A percentile compares a stretch with the other conserved stretches of the same genome.
Evolutionary conservation across 2,797 vertebrate genomes (phyloP).

Genomic region (Aldrovandia affinis): DNA sequence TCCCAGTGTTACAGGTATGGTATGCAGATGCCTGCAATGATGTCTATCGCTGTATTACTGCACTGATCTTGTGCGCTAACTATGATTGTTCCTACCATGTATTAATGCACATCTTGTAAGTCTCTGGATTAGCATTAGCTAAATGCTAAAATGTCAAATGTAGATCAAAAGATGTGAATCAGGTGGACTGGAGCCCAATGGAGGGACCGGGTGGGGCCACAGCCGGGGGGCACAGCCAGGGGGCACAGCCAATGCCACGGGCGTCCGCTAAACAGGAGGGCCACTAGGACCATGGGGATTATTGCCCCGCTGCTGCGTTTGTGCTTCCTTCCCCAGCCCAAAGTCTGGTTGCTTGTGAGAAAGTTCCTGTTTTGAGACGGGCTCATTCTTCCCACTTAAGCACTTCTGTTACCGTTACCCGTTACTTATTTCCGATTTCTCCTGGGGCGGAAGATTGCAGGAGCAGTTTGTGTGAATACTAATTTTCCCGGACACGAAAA

Average conservation of each 20-base stretch:
- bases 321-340: no score
- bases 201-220: background rate
- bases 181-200: background rate
- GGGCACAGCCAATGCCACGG: no score
- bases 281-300: no score
- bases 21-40: no score
- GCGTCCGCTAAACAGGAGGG: no score
- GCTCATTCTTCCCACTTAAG: background rate
- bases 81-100: no score
- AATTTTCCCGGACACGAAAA: conserved; percentile 19
- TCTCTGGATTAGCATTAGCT: no score
- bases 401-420: background rate
- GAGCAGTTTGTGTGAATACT: background rate
- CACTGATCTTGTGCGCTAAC: no score
- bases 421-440: background rate
- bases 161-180: background rate
- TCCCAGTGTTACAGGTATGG: no score
- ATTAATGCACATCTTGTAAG: no score
- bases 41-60: no score
- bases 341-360: background rate
- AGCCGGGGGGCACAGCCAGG: background rate
- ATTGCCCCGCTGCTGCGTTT: background rate
- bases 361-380: background rate
- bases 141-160: no score
- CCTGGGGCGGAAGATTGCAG: background rate